Base-by-base conservation (phyloP, 1,140 invertebrate genomes). In the Eciton burchellii region DNA sequence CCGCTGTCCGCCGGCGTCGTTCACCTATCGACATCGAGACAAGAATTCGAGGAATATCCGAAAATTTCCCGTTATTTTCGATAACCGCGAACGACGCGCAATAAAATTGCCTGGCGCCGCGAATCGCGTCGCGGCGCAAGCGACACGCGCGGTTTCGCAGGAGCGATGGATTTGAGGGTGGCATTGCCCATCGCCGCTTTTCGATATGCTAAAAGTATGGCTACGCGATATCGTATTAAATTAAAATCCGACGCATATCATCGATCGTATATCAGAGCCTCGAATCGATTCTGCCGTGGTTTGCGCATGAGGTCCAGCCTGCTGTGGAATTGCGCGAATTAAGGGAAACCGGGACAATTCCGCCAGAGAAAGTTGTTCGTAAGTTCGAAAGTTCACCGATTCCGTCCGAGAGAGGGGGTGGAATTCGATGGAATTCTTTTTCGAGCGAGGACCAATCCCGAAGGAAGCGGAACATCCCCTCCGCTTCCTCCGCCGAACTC, bases 41-140 rank as follows among this genome's bases (percentile, higher is more conserved):
- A 70, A 56, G 49, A 68, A 77, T 77, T 45, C 62, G 62, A 41
- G 62, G 43, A 49, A 6, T 57, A 68, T 68, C 49, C 70, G 35
- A 43, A 70, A 68, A 79, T 79, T 68, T 70, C 68, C 21, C 74
- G 35, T 77, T 52, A 29, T 49, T 43, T 35, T 56, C 62, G 74
- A 68, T 56, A 68, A 68, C 62, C 74, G 62, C 35, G 47, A 16
- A 77, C 21, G 49, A 77, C 73, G 60, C 35, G 35, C 74, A 54
- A 66, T 66, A 66, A 66, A 77, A 66, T 66, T 5, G 59, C 65
- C 59, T 76, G 29, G 60, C 19, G 29, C 29, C 19, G 9, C 66
- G 54, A 77, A 77, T 77, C 47, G 47, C 29, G 47, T 52, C 60
- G 60, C 45, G 73, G 60, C 65, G 65, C 66, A 77, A 66, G 45